Evolutionary conservation across 2,113 vertebrate genomes (phyloP), one percentile per base, ranked within the genome.

Genomic region (Tupaia tana): DNA sequence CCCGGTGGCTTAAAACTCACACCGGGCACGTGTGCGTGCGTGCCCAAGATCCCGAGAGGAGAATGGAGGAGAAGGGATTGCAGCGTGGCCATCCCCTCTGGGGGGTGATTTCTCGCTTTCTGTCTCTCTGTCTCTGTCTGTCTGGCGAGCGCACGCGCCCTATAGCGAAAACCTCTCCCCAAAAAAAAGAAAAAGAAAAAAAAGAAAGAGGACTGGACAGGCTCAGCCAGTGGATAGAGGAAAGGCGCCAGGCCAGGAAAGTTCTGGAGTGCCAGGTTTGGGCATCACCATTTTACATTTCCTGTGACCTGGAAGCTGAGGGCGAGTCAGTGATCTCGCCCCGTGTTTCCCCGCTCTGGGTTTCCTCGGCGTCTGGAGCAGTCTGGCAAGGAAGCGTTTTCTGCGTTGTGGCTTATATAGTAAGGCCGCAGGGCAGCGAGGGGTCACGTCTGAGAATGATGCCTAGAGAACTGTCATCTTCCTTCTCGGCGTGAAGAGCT

Each of bases 341-440:
- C 25, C 15, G 27, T 31, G 67, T 61, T 59, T 67, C 67, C 10
- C 19, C 27, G 13, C 20, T 59, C 19, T 15, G 11, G 15, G 92
- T 10, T 2, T 34, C 75, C n/a, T 22, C 0, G 9, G 34, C 2
- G 6, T 25, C 29, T 29, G 27, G 54, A n/a, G 25, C 6, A 2
- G 8, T 74, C 54, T 11, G 79, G 29, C 34, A 25, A 19, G 12
- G 56, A n/a, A 14, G n/a, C 34, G 0, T 63, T 13, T 27, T 78
- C 54, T 69, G n/a, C 29, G 19, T 3, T 18, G 7, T 43, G 77
- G 18, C 24, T 66, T 80, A 6, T 56, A 58, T 63, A 92, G 13
- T 20, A 54, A 64, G 34, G n/a, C 31, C 11, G 2, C 2, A 14
- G 70, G 29, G 9, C 18, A 2, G 18, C 34, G 71, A 61, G 8